These are phyloP conservation scores for Camponotus pennsylvanicus DNA, from an alignment of 1,140 invertebrate genomes.

Conservation along the genomic window DNA sequence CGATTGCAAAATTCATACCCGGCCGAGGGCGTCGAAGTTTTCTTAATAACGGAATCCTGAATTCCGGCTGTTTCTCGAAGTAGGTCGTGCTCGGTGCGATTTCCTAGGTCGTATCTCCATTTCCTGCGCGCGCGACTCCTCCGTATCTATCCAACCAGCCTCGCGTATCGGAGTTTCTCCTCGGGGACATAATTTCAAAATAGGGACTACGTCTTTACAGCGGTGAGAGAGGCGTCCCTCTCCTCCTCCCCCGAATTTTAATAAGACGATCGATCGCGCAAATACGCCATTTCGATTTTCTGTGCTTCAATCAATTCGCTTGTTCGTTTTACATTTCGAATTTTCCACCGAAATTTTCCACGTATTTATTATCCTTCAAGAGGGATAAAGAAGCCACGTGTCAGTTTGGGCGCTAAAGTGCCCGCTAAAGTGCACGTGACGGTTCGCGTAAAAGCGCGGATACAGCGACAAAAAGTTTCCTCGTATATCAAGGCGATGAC, in stretches of 20 bases:
- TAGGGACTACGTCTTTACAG: slow-evolving; percentile 1
- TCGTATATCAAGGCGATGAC: slow-evolving; percentile 36
- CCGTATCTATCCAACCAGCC: slow-evolving; percentile 14
- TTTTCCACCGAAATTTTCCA: background rate
- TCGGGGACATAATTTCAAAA: slow-evolving; percentile 51
- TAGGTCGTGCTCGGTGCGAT: slow-evolving; percentile 71
- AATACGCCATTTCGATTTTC: background rate
- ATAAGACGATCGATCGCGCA: slow-evolving; percentile 30
- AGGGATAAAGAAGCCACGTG: slow-evolving; percentile 30
- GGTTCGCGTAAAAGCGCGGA: slow-evolving; percentile 24
- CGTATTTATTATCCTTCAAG: background rate
- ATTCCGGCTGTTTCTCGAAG: slow-evolving; percentile 70
- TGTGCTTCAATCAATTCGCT: slow-evolving; percentile 3
- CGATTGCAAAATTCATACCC: slow-evolving; percentile 70
- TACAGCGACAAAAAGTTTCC: slow-evolving; percentile 31
- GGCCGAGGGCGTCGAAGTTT: slow-evolving; percentile 60
- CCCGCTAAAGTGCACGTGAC: slow-evolving; percentile 14
- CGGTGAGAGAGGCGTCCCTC: background rate
- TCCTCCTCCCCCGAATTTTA: background rate
- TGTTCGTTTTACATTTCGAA: slow-evolving; percentile 12
- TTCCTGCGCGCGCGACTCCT: slow-evolving; percentile 34
- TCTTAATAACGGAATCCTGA: slow-evolving; percentile 75
- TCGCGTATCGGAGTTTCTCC: slow-evolving; percentile 44
- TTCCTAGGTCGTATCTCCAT: slow-evolving; percentile 62
- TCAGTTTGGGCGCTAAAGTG: background rate